These are phyloP conservation scores for Calidris pugnax DNA, from an alignment of 2,113 vertebrate species.

Conservation along the genomic window DNA sequence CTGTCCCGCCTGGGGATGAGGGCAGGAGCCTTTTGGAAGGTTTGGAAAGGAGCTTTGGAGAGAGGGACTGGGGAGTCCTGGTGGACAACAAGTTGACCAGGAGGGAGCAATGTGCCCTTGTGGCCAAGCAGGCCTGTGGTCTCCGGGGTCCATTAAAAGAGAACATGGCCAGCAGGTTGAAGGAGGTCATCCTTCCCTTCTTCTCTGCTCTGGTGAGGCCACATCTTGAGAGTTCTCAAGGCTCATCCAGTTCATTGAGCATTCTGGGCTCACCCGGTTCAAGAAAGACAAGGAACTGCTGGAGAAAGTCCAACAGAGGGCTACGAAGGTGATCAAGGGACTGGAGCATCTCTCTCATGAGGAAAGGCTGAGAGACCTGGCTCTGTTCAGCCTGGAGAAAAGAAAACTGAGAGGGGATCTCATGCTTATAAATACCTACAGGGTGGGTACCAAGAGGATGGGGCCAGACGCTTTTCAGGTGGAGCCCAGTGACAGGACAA, in stretches of 20 bases:
- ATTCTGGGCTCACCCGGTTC: not conserved
- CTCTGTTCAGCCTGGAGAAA: not conserved
- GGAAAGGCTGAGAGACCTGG: not conserved
- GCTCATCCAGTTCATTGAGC: too few species aligned
- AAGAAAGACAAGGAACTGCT: not conserved
- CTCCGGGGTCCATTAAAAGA: not conserved
- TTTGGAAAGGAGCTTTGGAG: not conserved
- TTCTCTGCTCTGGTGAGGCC: not conserved
- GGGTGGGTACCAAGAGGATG: not conserved
- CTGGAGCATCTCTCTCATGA: not conserved
- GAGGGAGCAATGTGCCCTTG: not conserved
- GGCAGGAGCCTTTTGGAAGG: not conserved
- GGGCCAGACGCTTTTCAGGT: not conserved
- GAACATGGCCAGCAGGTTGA: not conserved
- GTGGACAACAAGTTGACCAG: not conserved
- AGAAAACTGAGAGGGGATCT: not conserved
- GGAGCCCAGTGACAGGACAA: not conserved
- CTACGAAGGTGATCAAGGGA: not conserved
- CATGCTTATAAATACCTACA: not conserved
- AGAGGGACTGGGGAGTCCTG: not conserved
- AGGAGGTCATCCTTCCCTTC: not conserved
- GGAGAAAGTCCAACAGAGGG: not conserved
- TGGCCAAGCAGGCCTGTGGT: not conserved
- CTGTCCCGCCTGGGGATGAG: not conserved
- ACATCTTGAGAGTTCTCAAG: not conserved